Base-by-base conservation (phyloP, 2,797 vertebrate genomes). In the Melanotaenia pygmaea region DNA sequence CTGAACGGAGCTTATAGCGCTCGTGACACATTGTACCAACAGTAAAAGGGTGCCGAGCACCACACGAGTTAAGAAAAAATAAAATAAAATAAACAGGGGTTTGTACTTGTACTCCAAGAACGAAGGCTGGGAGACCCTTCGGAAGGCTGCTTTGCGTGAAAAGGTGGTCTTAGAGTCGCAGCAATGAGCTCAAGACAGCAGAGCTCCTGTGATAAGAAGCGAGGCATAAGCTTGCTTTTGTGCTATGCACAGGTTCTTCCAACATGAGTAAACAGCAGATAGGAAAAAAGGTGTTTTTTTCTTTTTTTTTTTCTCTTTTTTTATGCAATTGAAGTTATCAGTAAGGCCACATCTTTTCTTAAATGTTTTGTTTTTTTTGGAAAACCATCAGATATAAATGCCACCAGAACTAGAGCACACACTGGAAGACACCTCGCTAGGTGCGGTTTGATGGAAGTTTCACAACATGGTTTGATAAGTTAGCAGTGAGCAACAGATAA, bases 281-380 rank as follows among this genome's bases (percentile, higher is more conserved):
- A 86, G 68, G 66, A 77, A 64, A 87, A 81, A 83, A 69, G 60
- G 80, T 28, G 64, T 79, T 70, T 59, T 67, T 35, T 63, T 3
- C 24, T 22, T 50, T n/a, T 40, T 22, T 38, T 3, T 26, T 56
- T n/a, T 40, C 20, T 51, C 40, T 54, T 60, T 66, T 34, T 45
- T 51, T 51, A 20, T 78, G 77, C 80, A 80, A 72, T 82, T 79
- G 85, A 84, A 83, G 84, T 90, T 87, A 64, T 91, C 86, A 82
- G 83, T 95, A 95, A 95, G 95, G 95, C 95, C 95, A 95, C 94
- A 91, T 94, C 77, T 90, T 63, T 87, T 74, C 65, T 35, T 67
- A 53, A 50, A 30, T 34, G 20, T 43, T 79, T 73, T 47, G 65
- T 34, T 70, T 77, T 30, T 30, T 71, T 57, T 37, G 59, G 43